Base-by-base conservation (phyloP, 2,888 invertebrate species). In the Nineta flava region DNA sequence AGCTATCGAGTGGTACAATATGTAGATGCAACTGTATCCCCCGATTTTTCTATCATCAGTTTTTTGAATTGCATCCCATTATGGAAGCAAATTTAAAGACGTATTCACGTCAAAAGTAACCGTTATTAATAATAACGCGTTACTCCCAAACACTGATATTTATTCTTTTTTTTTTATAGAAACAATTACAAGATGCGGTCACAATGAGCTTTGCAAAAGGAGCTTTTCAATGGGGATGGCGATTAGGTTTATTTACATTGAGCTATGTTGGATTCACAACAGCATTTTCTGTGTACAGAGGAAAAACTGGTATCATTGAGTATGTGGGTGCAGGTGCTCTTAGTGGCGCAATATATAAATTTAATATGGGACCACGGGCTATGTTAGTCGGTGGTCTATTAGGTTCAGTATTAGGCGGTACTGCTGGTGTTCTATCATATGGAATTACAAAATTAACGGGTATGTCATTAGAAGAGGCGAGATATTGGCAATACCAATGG, bases 131-230 rank as follows among this genome's bases (percentile, higher is more conserved):
- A n/a, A n/a, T n/a, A n/a, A n/a, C n/a, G n/a, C n/a, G n/a, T n/a
- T n/a, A n/a, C n/a, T n/a, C n/a, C n/a, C n/a, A n/a, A n/a, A n/a
- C n/a, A n/a, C n/a, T n/a, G n/a, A n/a, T n/a, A n/a, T n/a, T n/a
- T n/a, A n/a, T 35, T 3, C 46, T 48, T 17, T 9, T 12, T 50
- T 71, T 72, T 13, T n/a, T n/a, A n/a, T 63, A 85, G 79, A 77
- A 75, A 71, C 74, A 74, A 58, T 62, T 87, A 13, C 84, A 86
- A 67, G 79, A 84, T 61, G 68, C 71, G 61, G 79, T 87, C 1
- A 79, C 77, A 0, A 46, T 79, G 15, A 76, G 74, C 54, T 83
- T 87, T 66, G 77, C 76, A 1, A 82, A 72, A 66, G 87, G 86
- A n/a, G 85, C 79, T 1, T 72, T 72, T 13, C 72, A 69, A 56